Percentiles rank a stretch among this genome's conserved stretches.
phyloP scores from a whole-genome alignment of 2,888 invertebrate species.

The Aleiodes testaceus region DNA sequence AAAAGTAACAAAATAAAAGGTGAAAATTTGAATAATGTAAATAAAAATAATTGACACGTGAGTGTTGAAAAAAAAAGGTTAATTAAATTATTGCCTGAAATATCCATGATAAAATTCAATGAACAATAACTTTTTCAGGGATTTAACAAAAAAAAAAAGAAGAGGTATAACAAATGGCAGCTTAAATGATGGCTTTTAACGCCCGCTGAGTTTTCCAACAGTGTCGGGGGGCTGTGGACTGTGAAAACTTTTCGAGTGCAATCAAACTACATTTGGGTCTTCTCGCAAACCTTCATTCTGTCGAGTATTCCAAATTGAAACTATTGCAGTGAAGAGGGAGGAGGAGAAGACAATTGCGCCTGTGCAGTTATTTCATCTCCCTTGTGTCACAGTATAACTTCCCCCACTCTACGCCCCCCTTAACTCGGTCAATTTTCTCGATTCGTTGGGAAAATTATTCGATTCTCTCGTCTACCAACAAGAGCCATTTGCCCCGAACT shows the following conservation, averaged over 20 bases:
- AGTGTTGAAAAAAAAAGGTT: conserved; percentile 19
- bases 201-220: not conserved
- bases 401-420: not conserved
- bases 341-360: not conserved
- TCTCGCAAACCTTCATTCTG: not conserved
- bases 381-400: too few species aligned
- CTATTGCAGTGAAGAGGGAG: conserved; percentile 4
- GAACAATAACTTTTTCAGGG: not conserved
- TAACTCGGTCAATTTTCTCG: conserved; percentile 37
- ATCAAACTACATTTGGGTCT: conserved; percentile 32
- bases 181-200: conserved; percentile 11
- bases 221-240: not conserved
- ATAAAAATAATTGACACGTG: conserved; percentile 17
- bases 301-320: conserved; percentile 33
- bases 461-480: not conserved
- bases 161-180: not conserved
- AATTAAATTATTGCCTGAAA: too few species aligned
- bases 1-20: not conserved
- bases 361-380: conserved; percentile 1
- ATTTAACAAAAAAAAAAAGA: not conserved
- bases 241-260: conserved; percentile 32
- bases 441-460: conserved; percentile 22
- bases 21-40: conserved; percentile 5
- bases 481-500: conserved; percentile 2
- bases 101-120: conserved; percentile 15